Evolutionary conservation across 2,888 invertebrate species (phyloP).

Genomic region (Erebia aethiops): DNA sequence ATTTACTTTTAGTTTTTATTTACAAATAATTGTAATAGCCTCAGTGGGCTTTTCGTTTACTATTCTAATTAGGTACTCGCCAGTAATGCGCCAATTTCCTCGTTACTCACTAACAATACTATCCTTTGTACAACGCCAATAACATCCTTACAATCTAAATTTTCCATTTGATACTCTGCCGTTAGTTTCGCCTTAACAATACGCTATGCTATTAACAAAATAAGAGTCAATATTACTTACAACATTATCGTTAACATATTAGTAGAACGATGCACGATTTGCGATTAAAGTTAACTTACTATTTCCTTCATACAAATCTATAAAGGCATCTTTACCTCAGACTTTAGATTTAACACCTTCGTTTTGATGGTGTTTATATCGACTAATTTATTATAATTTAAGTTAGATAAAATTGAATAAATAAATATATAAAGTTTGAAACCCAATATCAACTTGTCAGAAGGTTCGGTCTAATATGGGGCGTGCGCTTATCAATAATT

Average conservation of each 20-base stretch:
- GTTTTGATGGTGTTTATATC: slow-evolving; percentile 72
- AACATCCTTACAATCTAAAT: slow-evolving; percentile 75
- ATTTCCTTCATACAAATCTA: slow-evolving; percentile 77
- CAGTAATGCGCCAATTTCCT: slow-evolving; percentile 83
- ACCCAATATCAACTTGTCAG: slow-evolving; percentile 13
- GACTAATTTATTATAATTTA: slow-evolving; percentile 75
- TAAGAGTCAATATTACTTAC: slow-evolving; percentile 80
- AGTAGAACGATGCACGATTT: slow-evolving; percentile 77
- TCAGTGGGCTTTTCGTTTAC: slow-evolving; percentile 74
- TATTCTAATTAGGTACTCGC: slow-evolving; percentile 83
- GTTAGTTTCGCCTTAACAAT: slow-evolving; percentile 72
- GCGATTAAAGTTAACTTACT: slow-evolving; percentile 70
- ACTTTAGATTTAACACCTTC: slow-evolving; percentile 81
- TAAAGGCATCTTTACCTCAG: slow-evolving; percentile 83
- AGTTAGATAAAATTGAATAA: slow-evolving; percentile 74
- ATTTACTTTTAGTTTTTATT: slow-evolving; percentile 61
- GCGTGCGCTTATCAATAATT: slow-evolving; percentile 23
- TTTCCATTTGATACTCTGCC: slow-evolving; percentile 72
- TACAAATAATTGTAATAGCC: slow-evolving; percentile 77
- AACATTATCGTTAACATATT: slow-evolving; percentile 69
- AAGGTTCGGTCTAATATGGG: slow-evolving; percentile 36
- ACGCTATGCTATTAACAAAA: slow-evolving; percentile 77
- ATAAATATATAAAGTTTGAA: slow-evolving; percentile 59
- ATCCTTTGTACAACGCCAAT: slow-evolving; percentile 82
- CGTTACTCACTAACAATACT: slow-evolving; percentile 78